Conservation (phyloP, 2,797 vertebrate species). For the Sebastes oblongus region DNA sequence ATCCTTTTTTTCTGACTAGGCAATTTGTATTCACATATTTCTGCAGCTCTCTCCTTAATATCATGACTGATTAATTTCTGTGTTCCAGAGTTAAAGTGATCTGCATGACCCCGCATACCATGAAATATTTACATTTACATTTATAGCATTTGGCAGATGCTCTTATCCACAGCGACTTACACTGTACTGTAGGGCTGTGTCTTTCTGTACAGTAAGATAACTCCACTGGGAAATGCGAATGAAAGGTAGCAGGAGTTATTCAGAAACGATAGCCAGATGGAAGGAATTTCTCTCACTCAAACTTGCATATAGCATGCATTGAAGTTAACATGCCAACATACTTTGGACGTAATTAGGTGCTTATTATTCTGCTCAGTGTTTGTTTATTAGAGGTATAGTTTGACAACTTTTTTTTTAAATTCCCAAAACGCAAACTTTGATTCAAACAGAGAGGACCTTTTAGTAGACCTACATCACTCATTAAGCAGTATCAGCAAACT, state of each 20-base stretch:
- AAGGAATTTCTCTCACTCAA: neutral
- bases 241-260: slow-evolving; percentile 7
- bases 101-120: slow-evolving; percentile 11
- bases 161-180: slow-evolving; percentile 4
- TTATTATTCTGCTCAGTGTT: neutral
- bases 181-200: neutral
- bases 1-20: neutral
- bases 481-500: neutral
- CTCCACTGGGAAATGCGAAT: slow-evolving; percentile 18
- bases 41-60: slow-evolving; percentile 6
- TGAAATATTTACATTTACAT: slow-evolving; percentile 33
- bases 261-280: slow-evolving; percentile 16
- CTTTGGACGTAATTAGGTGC: neutral
- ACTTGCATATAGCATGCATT: neutral
- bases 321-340: neutral
- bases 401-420: neutral
- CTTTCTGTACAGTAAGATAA: slow-evolving; percentile 1
- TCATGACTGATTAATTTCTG: slow-evolving; percentile 25
- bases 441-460: neutral
- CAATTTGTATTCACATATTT: slow-evolving; percentile 13
- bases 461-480: neutral
- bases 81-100: slow-evolving; percentile 25
- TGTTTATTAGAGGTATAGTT: neutral
- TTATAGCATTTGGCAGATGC: slow-evolving; percentile 17
- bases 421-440: neutral